phyloP scores from a whole-genome alignment of 1,140 invertebrate species.

The Dolichoris vasculosae region DNA sequence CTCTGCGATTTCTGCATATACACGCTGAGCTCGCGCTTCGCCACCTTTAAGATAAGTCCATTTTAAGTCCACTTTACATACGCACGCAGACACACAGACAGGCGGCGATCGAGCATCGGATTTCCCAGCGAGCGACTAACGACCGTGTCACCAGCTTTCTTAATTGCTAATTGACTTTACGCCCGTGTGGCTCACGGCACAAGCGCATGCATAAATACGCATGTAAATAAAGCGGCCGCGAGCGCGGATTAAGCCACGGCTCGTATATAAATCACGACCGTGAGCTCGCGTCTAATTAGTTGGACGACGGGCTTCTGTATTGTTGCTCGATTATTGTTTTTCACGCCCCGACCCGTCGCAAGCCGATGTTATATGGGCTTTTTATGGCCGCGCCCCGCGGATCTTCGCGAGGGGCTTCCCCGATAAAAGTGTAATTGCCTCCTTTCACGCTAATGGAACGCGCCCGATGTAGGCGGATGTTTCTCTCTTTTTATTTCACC shows the following conservation, averaged over 20 bases:
- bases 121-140: conserved; percentile 52
- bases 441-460: background rate
- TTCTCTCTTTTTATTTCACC: too few relatives aligned
- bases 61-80: background rate
- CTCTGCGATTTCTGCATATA: background rate
- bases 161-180: conserved; percentile 66
- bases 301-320: conserved; percentile 14
- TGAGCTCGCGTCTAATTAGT: conserved; percentile 15
- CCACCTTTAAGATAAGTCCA: background rate
- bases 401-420: background rate
- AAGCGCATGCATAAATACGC: conserved; percentile 42
- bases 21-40: background rate
- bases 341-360: background rate
- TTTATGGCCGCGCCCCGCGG: too few relatives aligned
- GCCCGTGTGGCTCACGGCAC: conserved; percentile 26
- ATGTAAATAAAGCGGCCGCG: conserved; percentile 29
- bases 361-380: background rate
- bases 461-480: background rate
- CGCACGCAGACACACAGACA: too few relatives aligned
- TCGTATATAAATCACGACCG: conserved; percentile 22
- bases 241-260: background rate
- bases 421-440: conserved; percentile 10
- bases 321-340: conserved; percentile 17
- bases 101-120: background rate
- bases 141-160: conserved; percentile 59